Evolutionary conservation across 2,888 invertebrate genomes (phyloP).

Genomic region (Taenaris catops): DNA sequence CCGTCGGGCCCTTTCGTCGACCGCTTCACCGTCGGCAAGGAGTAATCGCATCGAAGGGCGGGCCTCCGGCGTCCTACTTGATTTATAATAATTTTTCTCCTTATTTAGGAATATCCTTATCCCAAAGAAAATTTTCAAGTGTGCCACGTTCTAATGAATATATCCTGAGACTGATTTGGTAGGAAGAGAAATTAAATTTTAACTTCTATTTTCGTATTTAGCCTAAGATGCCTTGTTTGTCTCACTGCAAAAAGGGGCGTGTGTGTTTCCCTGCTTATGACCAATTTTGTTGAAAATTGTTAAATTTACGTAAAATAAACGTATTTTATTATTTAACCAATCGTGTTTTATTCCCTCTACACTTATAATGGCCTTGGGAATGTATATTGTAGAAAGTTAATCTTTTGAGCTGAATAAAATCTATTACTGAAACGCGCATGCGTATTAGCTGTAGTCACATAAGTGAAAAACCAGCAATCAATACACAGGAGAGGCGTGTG

Average conservation of each 20-base stretch:
- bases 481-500: no score
- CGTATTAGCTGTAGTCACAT: constrained; percentile 32
- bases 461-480: constrained; percentile 44
- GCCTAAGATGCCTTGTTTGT: constrained; percentile 36
- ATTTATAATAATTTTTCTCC: constrained; percentile 15
- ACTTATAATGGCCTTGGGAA: constrained; percentile 27
- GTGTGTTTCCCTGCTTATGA: constrained; percentile 29
- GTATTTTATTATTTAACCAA: constrained; percentile 43
- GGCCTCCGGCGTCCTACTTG: no score
- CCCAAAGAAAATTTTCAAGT: constrained; percentile 25
- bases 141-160: constrained; percentile 56
- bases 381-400: no score
- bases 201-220: constrained; percentile 64
- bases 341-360: constrained; percentile 29
- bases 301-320: constrained; percentile 50
- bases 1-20: no score
- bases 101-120: constrained; percentile 15
- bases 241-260: constrained; percentile 24
- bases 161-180: constrained; percentile 69
- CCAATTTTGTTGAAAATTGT: constrained; percentile 45
- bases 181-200: constrained; percentile 61
- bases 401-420: constrained; percentile 25
- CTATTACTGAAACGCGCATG: constrained; percentile 48
- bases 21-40: no score
- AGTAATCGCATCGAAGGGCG: no score